Evolutionary conservation across 2,113 vertebrate species (phyloP).

Genomic region (Miniopterus natalensis): DNA sequence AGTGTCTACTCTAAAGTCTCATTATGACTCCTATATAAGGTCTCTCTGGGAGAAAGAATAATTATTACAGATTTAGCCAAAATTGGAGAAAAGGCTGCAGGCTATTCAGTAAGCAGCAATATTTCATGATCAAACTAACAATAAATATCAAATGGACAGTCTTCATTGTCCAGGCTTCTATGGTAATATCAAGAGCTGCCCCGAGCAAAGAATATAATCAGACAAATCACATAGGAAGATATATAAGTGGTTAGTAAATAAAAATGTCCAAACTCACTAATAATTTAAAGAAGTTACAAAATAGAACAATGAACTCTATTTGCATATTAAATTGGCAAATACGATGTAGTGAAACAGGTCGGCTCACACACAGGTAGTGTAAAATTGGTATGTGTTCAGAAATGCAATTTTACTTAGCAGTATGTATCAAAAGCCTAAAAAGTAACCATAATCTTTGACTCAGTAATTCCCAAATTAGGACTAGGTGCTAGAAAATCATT

Average conservation of each 20-base stretch:
- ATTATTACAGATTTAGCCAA: slow-evolving; percentile 70
- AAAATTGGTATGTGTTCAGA: background rate
- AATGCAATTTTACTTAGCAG: background rate
- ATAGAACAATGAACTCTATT: slow-evolving; percentile 5
- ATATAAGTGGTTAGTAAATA: slow-evolving; percentile 9
- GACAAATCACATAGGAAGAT: slow-evolving; percentile 60
- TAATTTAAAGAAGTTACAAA: slow-evolving; percentile 53
- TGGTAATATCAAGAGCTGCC: slow-evolving; percentile 64
- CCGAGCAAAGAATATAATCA: slow-evolving; percentile 66
- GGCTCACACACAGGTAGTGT: background rate
- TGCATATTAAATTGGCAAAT: background rate
- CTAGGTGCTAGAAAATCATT: background rate
- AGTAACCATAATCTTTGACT: background rate
- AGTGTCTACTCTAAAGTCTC: slow-evolving; percentile 26
- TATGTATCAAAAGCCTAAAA: slow-evolving; percentile 37
- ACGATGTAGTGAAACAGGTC: background rate
- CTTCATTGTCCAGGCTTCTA: slow-evolving; percentile 36
- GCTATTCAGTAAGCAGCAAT: slow-evolving; percentile 67
- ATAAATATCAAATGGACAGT: slow-evolving; percentile 73
- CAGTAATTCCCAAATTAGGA: background rate
- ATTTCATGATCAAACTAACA: slow-evolving; percentile 73
- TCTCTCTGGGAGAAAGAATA: slow-evolving; percentile 59
- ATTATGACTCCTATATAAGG: slow-evolving; percentile 43
- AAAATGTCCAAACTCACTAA: slow-evolving; percentile 51
- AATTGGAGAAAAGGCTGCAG: slow-evolving; percentile 72